A percentile compares a stretch with the other conserved stretches of the same genome.
Evolutionary conservation across 2,113 vertebrate genomes (phyloP).

Genomic region (Geococcyx californianus): DNA sequence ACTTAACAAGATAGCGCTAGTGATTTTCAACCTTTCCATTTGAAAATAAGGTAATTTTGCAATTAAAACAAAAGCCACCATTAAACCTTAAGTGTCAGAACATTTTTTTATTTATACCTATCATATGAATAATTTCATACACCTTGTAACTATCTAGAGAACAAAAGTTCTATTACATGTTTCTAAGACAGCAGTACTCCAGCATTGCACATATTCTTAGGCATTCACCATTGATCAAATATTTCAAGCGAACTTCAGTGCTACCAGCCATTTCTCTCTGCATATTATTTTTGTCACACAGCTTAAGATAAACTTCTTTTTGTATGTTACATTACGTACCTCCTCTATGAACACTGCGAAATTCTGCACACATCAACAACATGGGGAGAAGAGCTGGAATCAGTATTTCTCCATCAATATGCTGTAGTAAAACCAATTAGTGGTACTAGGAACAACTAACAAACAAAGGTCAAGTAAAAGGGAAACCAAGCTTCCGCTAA

Average conservation of each 20-base stretch:
- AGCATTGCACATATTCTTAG: not conserved
- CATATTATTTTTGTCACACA: not conserved
- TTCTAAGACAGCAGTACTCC: not conserved
- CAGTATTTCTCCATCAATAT: not conserved
- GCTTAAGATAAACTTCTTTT: not conserved
- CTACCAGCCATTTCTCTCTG: not conserved
- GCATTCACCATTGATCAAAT: not conserved
- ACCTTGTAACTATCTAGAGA: not conserved
- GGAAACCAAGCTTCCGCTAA: not conserved
- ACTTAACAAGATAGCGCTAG: not conserved
- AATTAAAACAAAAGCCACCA: constrained; percentile 36
- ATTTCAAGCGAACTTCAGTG: not conserved
- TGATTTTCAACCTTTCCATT: not conserved
- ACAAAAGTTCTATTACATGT: not conserved
- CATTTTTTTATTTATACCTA: not conserved
- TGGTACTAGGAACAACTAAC: not conserved
- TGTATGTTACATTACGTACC: not conserved
- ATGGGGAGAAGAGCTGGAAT: not conserved
- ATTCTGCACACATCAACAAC: not conserved
- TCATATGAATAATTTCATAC: not conserved
- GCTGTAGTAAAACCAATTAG: not conserved
- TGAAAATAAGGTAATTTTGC: constrained; percentile 8
- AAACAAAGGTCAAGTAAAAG: not conserved
- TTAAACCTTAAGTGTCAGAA: not conserved
- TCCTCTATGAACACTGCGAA: not conserved